A percentile compares a stretch with the other conserved stretches of the same genome.
Evolutionary conservation across 2,797 vertebrate species (phyloP).

Genomic region (Dicrostonyx torquatus): DNA sequence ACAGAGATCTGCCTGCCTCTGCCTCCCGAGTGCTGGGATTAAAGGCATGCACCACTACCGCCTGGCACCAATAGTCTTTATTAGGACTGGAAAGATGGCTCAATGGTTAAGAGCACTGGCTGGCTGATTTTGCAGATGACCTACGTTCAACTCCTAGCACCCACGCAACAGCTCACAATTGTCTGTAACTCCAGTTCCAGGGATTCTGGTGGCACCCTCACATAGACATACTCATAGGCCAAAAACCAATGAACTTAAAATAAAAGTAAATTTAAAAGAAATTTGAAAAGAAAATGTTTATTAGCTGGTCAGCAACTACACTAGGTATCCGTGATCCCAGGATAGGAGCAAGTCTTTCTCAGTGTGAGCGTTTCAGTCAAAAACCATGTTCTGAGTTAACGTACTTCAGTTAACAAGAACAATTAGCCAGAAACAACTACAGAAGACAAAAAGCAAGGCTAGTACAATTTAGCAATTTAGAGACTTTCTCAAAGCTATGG

Average conservation of each 20-base stretch:
- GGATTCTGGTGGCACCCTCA: background rate
- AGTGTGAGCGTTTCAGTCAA: background rate
- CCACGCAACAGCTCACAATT: background rate
- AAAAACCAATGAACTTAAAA: background rate
- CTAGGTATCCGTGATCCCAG: background rate
- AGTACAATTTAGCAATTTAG: background rate
- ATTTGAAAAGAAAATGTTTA: background rate
- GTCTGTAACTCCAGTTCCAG: background rate
- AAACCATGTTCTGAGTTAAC: background rate
- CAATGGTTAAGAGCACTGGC: background rate
- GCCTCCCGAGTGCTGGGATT: too few relatives aligned
- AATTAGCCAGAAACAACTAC: background rate
- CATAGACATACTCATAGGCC: background rate
- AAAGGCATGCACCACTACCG: too few relatives aligned
- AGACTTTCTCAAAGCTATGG: background rate
- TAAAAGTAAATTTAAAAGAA: background rate
- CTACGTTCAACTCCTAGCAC: background rate
- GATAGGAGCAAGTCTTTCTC: background rate
- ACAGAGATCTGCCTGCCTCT: too few relatives aligned
- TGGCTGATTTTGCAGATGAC: background rate
- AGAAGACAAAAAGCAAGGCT: background rate
- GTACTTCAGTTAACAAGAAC: background rate
- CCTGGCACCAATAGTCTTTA: background rate
- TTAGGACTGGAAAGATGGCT: background rate
- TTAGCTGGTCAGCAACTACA: background rate